A percentile compares a stretch with the other conserved stretches of the same genome.
phyloP scores from a whole-genome alignment of 2,888 invertebrate genomes.

The Nephrocerus scutellatus region DNA sequence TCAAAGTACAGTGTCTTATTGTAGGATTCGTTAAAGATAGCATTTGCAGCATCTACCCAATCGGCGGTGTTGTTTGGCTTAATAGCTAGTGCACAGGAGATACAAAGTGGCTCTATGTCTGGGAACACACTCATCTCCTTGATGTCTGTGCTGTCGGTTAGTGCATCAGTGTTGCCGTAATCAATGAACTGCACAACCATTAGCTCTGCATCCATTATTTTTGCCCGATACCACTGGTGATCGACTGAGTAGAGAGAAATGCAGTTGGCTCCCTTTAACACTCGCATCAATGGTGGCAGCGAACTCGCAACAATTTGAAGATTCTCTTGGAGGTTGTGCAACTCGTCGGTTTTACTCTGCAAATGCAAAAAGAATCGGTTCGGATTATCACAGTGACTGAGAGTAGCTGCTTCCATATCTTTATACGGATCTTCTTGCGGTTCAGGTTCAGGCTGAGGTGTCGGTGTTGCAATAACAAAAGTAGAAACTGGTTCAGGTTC shows the following conservation, averaged over 20 bases:
- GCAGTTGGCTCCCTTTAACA: constrained; percentile 53
- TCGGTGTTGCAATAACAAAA: neutral
- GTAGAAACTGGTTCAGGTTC: constrained; percentile 8
- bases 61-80: constrained; percentile 57
- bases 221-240: constrained; percentile 85
- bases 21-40: constrained; percentile 51
- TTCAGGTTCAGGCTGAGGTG: constrained; percentile 9
- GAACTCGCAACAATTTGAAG: constrained; percentile 55
- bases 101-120: constrained; percentile 52
- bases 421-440: constrained; percentile 32
- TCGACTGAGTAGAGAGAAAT: constrained; percentile 77
- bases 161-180: constrained; percentile 70
- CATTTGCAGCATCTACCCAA: constrained; percentile 60
- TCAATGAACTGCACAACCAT: constrained; percentile 72
- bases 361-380: constrained; percentile 70
- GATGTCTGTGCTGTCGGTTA: constrained; percentile 57
- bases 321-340: constrained; percentile 57
- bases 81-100: constrained; percentile 62
- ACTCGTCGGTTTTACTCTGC: constrained; percentile 51
- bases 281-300: constrained; percentile 53
- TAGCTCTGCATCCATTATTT: constrained; percentile 72
- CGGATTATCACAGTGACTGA: constrained; percentile 69
- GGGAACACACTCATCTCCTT: constrained; percentile 51
- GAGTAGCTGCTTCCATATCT: constrained; percentile 50
- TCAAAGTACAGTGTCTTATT: constrained; percentile 43